Conservation (phyloP, 2,113 vertebrate genomes). For the Cebus imitator region DNA sequence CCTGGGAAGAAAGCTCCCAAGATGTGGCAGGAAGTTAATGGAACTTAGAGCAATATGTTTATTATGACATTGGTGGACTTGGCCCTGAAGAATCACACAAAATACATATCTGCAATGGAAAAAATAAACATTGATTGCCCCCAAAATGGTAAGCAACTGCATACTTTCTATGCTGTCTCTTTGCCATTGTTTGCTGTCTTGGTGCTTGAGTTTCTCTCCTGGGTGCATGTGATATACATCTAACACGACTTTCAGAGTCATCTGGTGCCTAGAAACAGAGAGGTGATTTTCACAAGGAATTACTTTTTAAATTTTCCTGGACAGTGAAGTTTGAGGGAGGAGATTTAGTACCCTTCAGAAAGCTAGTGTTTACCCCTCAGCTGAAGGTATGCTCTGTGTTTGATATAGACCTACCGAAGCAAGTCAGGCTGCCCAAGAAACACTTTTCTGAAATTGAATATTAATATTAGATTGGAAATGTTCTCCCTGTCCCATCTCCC, state of each 20-base stretch:
- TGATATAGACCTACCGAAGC: background rate
- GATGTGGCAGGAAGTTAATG: background rate
- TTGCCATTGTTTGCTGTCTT: background rate
- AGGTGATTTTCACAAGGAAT: background rate
- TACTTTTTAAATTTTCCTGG: background rate
- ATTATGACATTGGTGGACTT: background rate
- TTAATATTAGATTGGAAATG: background rate
- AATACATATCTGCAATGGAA: background rate
- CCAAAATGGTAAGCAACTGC: background rate
- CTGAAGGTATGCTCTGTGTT: background rate
- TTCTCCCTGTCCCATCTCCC: background rate
- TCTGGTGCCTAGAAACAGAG: background rate
- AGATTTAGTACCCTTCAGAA: constrained; percentile 15
- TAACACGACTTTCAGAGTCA: background rate
- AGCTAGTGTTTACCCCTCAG: constrained; percentile 9
- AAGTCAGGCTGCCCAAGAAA: background rate
- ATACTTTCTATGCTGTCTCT: background rate
- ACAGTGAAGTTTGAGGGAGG: background rate
- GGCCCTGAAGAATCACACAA: background rate
- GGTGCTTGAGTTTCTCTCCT: background rate
- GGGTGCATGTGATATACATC: background rate
- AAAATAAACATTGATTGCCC: background rate
- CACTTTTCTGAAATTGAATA: background rate
- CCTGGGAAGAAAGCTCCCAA: background rate
- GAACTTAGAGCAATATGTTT: background rate